phyloP scores from a whole-genome alignment of 2,888 invertebrate species.

The Chaetogeoica ovagalla region DNA sequence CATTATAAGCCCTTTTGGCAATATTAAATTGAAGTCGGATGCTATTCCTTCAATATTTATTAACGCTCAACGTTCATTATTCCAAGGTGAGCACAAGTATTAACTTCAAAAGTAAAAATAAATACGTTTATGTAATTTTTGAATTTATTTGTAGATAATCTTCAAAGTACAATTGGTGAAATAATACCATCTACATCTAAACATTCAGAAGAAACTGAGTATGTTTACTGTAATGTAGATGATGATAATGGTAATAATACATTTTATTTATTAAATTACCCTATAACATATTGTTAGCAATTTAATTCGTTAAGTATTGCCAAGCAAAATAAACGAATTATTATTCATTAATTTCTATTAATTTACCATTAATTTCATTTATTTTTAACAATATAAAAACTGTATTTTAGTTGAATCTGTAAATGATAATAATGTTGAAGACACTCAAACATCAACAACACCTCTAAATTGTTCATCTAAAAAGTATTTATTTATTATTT shows the following conservation, averaged over 20 bases:
- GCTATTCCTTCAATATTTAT: conserved; percentile 22
- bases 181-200: neutral
- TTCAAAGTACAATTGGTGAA: conserved; percentile 3
- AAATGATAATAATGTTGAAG: neutral
- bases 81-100: neutral
- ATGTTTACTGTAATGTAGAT: neutral
- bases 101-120: neutral
- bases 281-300: neutral
- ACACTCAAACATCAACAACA: neutral
- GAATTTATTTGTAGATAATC: conserved; percentile 2
- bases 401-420: conserved; percentile 15
- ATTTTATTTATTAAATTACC: neutral
- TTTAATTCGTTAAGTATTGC: too few relatives aligned
- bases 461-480: neutral
- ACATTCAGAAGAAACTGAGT: neutral
- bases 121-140: neutral
- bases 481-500: conserved; percentile 17
- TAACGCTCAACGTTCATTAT: conserved; percentile 8
- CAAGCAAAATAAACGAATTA: too few relatives aligned
- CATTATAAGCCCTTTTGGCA: conserved; percentile 5
- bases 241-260: neutral
- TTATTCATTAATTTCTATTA: too few relatives aligned
- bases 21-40: neutral
- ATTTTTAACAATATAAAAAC: neutral
- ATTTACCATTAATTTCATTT: too few relatives aligned